Evolutionary conservation across 2,113 vertebrate genomes (phyloP).

Genomic region (Opisthocomus hoazin): DNA sequence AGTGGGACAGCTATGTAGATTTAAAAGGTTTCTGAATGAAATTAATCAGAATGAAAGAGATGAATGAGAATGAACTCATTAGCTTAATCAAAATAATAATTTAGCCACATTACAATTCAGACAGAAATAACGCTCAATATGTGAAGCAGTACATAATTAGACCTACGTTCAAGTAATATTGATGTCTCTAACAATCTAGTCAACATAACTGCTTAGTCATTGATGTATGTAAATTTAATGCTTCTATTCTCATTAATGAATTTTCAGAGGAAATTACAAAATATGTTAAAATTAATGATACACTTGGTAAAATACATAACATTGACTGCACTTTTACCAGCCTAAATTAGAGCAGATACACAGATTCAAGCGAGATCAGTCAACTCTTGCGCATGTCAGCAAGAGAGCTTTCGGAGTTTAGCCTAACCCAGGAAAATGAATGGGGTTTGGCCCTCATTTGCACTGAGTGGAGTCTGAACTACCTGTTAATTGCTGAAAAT

Average conservation of each 20-base stretch:
- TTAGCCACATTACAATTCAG: neutral
- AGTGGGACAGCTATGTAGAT: neutral
- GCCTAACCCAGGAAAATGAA: neutral
- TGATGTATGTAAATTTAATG: neutral
- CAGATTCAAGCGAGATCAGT: neutral
- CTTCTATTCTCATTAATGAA: neutral
- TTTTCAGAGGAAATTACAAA: neutral
- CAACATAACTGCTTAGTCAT: neutral
- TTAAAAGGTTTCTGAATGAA: neutral
- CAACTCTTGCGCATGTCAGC: neutral
- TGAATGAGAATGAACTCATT: neutral
- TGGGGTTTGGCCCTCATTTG: neutral
- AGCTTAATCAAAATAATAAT: constrained; percentile 23
- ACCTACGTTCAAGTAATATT: neutral
- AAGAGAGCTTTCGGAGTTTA: neutral
- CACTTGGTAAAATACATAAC: neutral
- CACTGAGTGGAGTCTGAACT: neutral
- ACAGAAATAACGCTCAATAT: neutral
- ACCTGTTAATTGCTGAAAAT: neutral
- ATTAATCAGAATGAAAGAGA: neutral
- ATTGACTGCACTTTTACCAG: neutral
- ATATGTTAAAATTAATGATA: neutral
- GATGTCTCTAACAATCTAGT: neutral
- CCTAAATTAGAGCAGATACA: neutral
- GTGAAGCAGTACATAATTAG: neutral